Percentiles rank a stretch among this genome's conserved stretches.
Evolutionary conservation across 2,797 vertebrate genomes (phyloP).

Genomic region (Melanotaenia trifasciata): DNA sequence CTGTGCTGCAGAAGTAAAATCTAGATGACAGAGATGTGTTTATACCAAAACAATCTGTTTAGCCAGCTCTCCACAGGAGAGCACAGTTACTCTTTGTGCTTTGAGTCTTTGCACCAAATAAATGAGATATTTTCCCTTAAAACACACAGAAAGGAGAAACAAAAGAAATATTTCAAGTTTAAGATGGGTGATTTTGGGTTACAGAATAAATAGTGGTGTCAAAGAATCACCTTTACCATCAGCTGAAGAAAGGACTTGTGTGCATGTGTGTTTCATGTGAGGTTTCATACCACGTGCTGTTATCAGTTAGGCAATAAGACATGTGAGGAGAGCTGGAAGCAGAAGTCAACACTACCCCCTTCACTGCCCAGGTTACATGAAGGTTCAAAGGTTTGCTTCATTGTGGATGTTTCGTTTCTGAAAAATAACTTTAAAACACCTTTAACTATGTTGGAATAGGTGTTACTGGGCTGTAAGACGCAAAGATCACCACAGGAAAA

Average conservation of each 20-base stretch:
- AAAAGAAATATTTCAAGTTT: background rate
- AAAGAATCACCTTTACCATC: slow-evolving; percentile 3
- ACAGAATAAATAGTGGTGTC: slow-evolving; percentile 2
- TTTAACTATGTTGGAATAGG: background rate
- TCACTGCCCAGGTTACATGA: slow-evolving; percentile 7
- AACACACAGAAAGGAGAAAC: background rate
- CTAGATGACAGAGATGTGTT: slow-evolving; percentile 23
- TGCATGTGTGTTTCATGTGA: slow-evolving; percentile 20
- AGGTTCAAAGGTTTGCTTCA: slow-evolving; percentile 12
- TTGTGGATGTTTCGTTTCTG: background rate
- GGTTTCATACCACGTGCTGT: slow-evolving; percentile 24
- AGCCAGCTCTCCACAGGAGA: slow-evolving; percentile 32
- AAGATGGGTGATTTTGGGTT: background rate
- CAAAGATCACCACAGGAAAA: background rate
- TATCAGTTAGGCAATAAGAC: slow-evolving; percentile 23
- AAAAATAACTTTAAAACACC: background rate
- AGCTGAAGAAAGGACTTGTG: slow-evolving; percentile 23
- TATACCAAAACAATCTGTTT: slow-evolving; percentile 24
- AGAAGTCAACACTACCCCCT: slow-evolving; percentile 1
- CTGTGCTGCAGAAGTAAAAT: slow-evolving; percentile 27
- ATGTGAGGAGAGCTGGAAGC: slow-evolving; percentile 14
- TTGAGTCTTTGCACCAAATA: background rate
- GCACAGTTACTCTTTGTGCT: slow-evolving; percentile 7
- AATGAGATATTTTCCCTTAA: background rate
- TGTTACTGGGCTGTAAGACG: background rate